Evolutionary conservation across 1,140 invertebrate genomes (phyloP), one percentile per base, ranked within the genome.

Genomic region (Drosophila virilis): DNA sequence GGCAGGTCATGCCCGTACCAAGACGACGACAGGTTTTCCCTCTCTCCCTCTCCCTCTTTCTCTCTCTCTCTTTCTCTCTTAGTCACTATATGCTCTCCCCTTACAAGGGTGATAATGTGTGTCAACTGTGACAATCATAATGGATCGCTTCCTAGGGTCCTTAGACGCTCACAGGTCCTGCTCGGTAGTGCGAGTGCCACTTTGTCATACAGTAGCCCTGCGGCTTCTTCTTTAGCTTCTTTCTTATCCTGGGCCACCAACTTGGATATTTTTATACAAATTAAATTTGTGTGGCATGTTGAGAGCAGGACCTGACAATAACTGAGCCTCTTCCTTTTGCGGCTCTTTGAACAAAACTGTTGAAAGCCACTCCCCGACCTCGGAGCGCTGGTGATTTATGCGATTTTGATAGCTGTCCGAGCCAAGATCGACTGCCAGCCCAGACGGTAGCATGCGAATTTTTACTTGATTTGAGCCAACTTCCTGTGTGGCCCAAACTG

Each of bases 91-190:
- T 17, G 10, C 40, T 8, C 32, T 8, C 28, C 28, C n/a, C 8
- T 37, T 45, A 60, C 83, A 68, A 79, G 75, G 82, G 75, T 85
- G 78, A 86, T 86, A 83, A 88, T 88, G 79, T 88, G 73, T 77
- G 77, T 88, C 84, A 78, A 83, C 84, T 89, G 84, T 90, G 84
- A 89, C 85, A 84, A 89, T 89, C 84, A 84, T 89, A 89, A 89
- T 89, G 77, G 84, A 90, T 89, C 80, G 85, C 37, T 46, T 32
- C 54, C 43, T 50, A 38, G 15, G 58, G 58, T 35, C 28, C 52
- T 50, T 73, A 66, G 17, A 15, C 42, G 57, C 45, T 8, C 33
- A 35, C 46, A 38, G 60, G 51, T 51, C 66, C 37, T 64, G 40
- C 77, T 46, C 46, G 38, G 38, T 12, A 40, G 52, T 42, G 50